These are phyloP conservation scores for Galeopterus variegatus DNA, from an alignment of 2,113 vertebrate species.

Conservation along the genomic window DNA sequence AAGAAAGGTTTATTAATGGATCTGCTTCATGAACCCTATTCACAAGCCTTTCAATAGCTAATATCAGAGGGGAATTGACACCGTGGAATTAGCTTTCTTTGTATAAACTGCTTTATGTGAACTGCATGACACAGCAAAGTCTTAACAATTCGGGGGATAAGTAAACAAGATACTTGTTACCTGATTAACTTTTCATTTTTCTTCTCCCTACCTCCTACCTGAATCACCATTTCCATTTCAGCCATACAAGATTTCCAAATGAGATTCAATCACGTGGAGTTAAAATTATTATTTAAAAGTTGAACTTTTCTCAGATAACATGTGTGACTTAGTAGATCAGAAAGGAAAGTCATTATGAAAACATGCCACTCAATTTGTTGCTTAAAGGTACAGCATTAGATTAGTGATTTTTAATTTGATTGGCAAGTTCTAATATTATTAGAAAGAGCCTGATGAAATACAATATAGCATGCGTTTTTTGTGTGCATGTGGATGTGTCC, in stretches of 20 bases:
- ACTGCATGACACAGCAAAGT: slow-evolving; percentile 63
- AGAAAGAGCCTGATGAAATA: not conserved
- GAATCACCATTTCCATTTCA: slow-evolving; percentile 55
- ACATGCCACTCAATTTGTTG: not conserved
- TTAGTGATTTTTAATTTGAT: slow-evolving; percentile 25
- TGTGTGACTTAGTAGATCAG: slow-evolving; percentile 16
- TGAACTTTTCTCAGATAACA: slow-evolving; percentile 69
- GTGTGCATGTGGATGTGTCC: not conserved
- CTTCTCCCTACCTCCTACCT: slow-evolving; percentile 3
- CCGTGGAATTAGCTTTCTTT: slow-evolving; percentile 75
- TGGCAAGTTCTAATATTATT: slow-evolving; percentile 25
- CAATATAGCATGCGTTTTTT: not conserved
- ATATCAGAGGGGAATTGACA: slow-evolving; percentile 64
- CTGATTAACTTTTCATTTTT: slow-evolving; percentile 53
- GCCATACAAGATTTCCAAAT: slow-evolving; percentile 67
- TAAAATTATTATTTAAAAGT: slow-evolving; percentile 69
- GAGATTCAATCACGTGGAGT: not conserved
- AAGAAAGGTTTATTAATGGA: slow-evolving; percentile 82
- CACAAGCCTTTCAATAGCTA: slow-evolving; percentile 78
- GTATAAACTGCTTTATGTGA: slow-evolving; percentile 77
- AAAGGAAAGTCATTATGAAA: slow-evolving; percentile 65
- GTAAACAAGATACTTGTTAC: slow-evolving; percentile 65
- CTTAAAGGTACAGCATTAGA: not conserved
- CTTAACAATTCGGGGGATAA: slow-evolving; percentile 31
- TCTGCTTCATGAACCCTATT: slow-evolving; percentile 80